These are phyloP conservation scores for Sympetrum striolatum DNA, from an alignment of 2,888 invertebrate species.

Conservation along the genomic window DNA sequence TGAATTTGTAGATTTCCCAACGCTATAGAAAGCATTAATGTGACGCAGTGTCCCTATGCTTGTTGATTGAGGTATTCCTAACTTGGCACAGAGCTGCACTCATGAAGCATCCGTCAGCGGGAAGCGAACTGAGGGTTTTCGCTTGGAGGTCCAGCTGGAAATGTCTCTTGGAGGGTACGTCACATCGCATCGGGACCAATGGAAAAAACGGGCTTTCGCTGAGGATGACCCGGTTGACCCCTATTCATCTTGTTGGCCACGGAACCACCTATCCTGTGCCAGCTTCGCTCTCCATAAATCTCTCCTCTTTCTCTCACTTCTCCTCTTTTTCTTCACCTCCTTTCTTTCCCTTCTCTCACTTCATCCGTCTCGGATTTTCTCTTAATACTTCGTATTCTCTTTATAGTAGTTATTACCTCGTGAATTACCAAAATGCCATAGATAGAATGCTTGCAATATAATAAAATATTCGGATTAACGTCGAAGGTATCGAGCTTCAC, in stretches of 20 bases:
- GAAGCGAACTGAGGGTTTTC: background rate
- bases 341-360: background rate
- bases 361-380: background rate
- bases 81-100: background rate
- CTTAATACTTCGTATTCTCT: too few relatives aligned
- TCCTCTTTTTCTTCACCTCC: background rate
- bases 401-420: too few relatives aligned
- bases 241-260: slow-evolving; percentile 18
- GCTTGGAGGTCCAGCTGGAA: background rate
- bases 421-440: too few relatives aligned
- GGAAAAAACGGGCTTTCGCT: background rate
- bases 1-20: background rate
- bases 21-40: background rate
- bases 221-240: background rate
- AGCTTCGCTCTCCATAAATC: background rate
- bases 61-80: background rate
- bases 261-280: background rate
- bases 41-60: background rate
- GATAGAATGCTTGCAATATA: too few relatives aligned
- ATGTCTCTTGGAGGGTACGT: background rate
- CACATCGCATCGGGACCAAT: background rate
- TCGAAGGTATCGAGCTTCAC: too few relatives aligned
- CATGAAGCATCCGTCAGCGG: background rate
- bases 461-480: too few relatives aligned
- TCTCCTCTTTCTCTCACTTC: background rate